phyloP scores from a whole-genome alignment of 2,888 invertebrate species.

The Drosophila monieri region DNA sequence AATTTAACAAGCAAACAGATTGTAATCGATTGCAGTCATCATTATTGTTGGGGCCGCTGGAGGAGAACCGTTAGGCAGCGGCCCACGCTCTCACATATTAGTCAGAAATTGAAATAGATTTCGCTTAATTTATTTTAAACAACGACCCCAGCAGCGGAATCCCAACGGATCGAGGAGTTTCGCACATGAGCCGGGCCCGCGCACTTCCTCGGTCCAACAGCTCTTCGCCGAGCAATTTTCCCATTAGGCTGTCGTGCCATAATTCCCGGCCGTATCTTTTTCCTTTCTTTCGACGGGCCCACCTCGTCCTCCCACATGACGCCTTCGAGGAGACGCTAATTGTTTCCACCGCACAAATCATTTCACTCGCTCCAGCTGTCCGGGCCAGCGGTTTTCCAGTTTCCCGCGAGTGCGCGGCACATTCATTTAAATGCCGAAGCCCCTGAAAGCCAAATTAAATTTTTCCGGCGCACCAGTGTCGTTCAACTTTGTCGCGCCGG shows the following conservation, averaged over 20 bases:
- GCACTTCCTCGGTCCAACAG: constrained; percentile 7
- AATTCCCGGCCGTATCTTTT: constrained; percentile 53
- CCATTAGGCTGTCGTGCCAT: constrained; percentile 70
- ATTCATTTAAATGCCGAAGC: constrained; percentile 62
- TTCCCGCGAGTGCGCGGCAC: constrained; percentile 50
- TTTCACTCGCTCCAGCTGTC: constrained; percentile 40
- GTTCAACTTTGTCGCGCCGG: constrained; percentile 61
- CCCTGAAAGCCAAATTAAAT: constrained; percentile 28
- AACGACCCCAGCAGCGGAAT: constrained; percentile 27
- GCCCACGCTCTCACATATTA: constrained; percentile 74
- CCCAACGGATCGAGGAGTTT: constrained; percentile 5
- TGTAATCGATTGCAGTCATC: constrained; percentile 70
- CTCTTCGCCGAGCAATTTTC: constrained; percentile 12
- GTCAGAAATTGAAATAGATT: constrained; percentile 73
- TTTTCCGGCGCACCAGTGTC: constrained; percentile 64
- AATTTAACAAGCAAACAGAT: constrained; percentile 78
- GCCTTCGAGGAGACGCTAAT: constrained; percentile 69
- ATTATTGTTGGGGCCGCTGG: constrained; percentile 31
- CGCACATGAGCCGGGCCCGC: too few relatives aligned
- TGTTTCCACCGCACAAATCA: constrained; percentile 54
- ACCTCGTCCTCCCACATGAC: constrained; percentile 56
- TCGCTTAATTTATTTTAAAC: constrained; percentile 70
- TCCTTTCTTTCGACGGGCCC: constrained; percentile 4
- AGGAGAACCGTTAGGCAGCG: constrained; percentile 51
- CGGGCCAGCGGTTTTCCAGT: constrained; percentile 22